Evolutionary conservation across 2,797 vertebrate genomes (phyloP).

Genomic region (Pantherophis alleghaniensis): DNA sequence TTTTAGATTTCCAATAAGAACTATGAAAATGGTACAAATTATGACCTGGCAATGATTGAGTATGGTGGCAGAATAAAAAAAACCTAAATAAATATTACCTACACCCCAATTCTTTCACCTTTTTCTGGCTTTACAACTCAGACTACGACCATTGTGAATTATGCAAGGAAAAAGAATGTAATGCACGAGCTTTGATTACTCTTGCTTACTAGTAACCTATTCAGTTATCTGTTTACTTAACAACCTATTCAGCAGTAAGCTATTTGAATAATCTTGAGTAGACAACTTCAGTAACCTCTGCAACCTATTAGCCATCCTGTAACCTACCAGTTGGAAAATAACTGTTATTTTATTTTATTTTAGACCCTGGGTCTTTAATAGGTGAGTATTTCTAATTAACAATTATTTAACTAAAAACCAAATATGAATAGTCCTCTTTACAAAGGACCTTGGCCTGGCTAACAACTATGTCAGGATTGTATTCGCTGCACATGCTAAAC

Average conservation of each 20-base stretch:
- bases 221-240: not conserved
- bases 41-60: no score
- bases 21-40: not conserved
- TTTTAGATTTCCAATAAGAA: not conserved
- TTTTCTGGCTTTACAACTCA: not conserved
- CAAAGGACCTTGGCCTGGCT: not conserved
- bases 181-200: not conserved
- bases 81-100: not conserved
- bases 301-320: not conserved
- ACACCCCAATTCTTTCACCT: not conserved
- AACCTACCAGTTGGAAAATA: not conserved
- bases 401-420: not conserved
- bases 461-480: not conserved
- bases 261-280: not conserved
- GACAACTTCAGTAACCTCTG: not conserved
- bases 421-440: not conserved
- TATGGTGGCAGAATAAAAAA: no score
- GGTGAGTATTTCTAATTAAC: not conserved
- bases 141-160: not conserved
- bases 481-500: not conserved
- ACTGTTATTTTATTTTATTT: not conserved
- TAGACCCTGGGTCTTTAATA: fast-evolving
- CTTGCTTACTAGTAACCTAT: not conserved
- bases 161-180: not conserved
- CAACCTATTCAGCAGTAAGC: not conserved